These are phyloP conservation scores for Dryocosmus kuriphilus DNA, from an alignment of 2,888 invertebrate species.

Conservation along the genomic window DNA sequence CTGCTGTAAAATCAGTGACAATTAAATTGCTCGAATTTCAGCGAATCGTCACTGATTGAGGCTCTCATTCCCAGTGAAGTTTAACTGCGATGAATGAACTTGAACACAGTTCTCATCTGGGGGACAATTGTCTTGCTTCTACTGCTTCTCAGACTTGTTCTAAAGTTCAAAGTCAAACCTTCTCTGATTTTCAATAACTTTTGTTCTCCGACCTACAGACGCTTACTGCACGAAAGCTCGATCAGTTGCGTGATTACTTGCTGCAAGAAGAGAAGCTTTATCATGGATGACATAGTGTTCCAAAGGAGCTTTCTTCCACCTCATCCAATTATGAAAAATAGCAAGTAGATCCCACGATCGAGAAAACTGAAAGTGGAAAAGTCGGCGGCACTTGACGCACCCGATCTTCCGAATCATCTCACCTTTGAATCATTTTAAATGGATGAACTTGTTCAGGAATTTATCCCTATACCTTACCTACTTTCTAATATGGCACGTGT, in stretches of 20 bases:
- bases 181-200: constrained; percentile 25
- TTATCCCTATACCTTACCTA: too few relatives aligned
- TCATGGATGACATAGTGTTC: constrained; percentile 57
- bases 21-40: too few relatives aligned
- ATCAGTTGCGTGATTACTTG: constrained; percentile 67
- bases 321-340: constrained; percentile 14
- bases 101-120: neutral
- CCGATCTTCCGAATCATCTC: neutral
- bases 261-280: constrained; percentile 66
- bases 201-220: constrained; percentile 55
- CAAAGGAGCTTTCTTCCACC: constrained; percentile 30
- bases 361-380: constrained; percentile 20
- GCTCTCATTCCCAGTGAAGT: too few relatives aligned
- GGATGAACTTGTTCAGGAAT: constrained; percentile 1
- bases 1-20: too few relatives aligned
- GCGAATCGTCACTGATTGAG: too few relatives aligned
- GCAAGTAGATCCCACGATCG: neutral
- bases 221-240: constrained; percentile 61
- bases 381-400: constrained; percentile 14
- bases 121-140: too few relatives aligned
- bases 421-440: neutral
- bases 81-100: neutral
- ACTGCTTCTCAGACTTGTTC: constrained; percentile 26
- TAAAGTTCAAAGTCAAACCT: constrained; percentile 15
- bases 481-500: neutral